phyloP scores from a whole-genome alignment of 2,113 vertebrate species.

The Nannobrachium achirus region DNA sequence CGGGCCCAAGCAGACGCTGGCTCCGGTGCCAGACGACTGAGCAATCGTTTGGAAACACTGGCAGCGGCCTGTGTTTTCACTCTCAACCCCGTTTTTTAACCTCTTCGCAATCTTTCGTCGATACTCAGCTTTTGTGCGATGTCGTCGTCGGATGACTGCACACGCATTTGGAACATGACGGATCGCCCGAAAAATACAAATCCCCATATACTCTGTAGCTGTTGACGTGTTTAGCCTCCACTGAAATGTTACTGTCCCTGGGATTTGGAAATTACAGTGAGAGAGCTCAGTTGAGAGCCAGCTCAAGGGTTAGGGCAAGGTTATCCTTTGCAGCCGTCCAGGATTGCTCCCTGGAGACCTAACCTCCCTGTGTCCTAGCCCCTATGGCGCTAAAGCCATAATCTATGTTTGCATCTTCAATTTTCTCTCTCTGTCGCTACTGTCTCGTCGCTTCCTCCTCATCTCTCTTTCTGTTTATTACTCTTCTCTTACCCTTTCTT shows the following conservation, averaged over 20 bases:
- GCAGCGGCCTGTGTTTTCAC: constrained; percentile 58
- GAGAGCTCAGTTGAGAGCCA: constrained; percentile 34
- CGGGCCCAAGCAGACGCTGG: constrained; percentile 49
- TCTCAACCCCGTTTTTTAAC: constrained; percentile 55
- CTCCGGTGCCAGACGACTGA: constrained; percentile 57
- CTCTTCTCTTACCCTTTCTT: constrained; percentile 40
- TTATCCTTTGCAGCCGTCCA: constrained; percentile 46
- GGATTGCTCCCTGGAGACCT: constrained; percentile 50
- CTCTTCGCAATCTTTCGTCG: constrained; percentile 43
- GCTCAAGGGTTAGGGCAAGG: constrained; percentile 47
- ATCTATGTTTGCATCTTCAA: constrained; percentile 38
- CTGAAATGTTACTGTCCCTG: constrained; percentile 58
- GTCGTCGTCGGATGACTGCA: constrained; percentile 12
- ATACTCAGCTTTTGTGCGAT: not conserved
- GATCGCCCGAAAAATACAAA: constrained; percentile 27
- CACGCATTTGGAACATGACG: constrained; percentile 29
- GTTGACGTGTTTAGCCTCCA: constrained; percentile 40
- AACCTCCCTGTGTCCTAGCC: constrained; percentile 50
- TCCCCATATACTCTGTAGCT: constrained; percentile 3
- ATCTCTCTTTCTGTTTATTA: constrained; percentile 51
- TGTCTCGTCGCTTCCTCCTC: constrained; percentile 31
- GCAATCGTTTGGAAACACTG: constrained; percentile 66
- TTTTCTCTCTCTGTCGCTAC: constrained; percentile 33
- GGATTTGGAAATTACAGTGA: constrained; percentile 55
- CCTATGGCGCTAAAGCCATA: constrained; percentile 37